Conservation (phyloP, 2,888 invertebrate genomes). For the Hyposoter dolosus region DNA sequence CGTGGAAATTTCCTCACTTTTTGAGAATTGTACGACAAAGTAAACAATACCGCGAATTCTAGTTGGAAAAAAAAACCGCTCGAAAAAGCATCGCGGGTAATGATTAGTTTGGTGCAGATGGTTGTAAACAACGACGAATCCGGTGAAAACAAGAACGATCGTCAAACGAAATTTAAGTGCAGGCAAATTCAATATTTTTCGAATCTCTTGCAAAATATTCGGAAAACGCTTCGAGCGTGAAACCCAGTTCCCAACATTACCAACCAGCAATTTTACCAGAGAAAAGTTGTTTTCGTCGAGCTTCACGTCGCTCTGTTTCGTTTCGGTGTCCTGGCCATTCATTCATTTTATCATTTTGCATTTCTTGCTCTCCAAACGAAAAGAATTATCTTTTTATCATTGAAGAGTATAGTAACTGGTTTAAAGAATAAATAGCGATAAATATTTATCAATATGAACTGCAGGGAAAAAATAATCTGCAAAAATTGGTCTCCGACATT, state of each 20-base stretch:
- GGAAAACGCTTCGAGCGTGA: slow-evolving; percentile 20
- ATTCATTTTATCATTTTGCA: background rate
- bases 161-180: background rate
- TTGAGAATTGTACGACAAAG: background rate
- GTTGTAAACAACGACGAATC: background rate
- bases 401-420: background rate
- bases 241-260: slow-evolving; percentile 11
- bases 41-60: background rate
- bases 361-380: background rate
- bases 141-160: background rate
- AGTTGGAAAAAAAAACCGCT: background rate
- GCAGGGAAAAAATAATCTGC: too few relatives aligned
- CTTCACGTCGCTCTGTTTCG: background rate
- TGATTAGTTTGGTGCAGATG: background rate
- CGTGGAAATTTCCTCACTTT: background rate
- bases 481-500: too few relatives aligned
- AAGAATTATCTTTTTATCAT: background rate
- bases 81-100: background rate
- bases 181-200: background rate
- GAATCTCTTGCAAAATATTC: slow-evolving; percentile 9
- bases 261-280: background rate
- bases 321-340: background rate
- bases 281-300: slow-evolving; percentile 10
- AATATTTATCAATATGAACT: too few relatives aligned
- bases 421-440: background rate